Evolutionary conservation across 2,797 vertebrate species (phyloP), one percentile per base, ranked within the genome.

Genomic region (Leuciscus waleckii): DNA sequence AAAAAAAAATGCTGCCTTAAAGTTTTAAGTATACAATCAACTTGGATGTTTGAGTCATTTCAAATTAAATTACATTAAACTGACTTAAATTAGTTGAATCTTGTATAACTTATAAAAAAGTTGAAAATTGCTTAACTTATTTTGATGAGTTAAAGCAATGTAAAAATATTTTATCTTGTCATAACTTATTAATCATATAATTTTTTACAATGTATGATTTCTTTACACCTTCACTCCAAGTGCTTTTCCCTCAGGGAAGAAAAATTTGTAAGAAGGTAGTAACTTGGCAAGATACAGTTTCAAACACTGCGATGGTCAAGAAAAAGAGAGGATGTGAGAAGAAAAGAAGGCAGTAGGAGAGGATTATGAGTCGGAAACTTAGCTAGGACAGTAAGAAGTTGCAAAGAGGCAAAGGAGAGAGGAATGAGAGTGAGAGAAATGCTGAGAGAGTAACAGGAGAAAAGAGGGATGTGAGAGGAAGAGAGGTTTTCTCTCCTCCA

Each of bases 301-400:
- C 35, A 77, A 39, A 76, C 13, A 43, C 8, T 19, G 65, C 23
- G 61, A 82, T 35, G 29, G 83, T 65, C n/a, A 56, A 76, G 81
- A 54, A 82, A 76, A 82, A 81, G 37, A 79, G 61, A 67, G 51
- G 70, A 81, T 81, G 73, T 65, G 77, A 71, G 32, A 65, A 71
- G 35, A 63, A 70, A 78, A 71, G 39, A 81, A 16, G 23, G 43
- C 77, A 61, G 76, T 46, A 49, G 77, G 77, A 78, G 56, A 87
- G 65, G 46, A 75, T 63, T 77, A 35, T 37, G 74, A 82, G 77
- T 73, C 19, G 49, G 23, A 84, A 77, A 79, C 65, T 63, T 43
- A 73, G 73, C 19, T 70, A 75, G 65, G 63, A 76, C 49, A 58
- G 61, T 58, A 41, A 26, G 32, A 65, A 69, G 56, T 63, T 61